Evolutionary conservation across 37 sponge, comb jelly and placozoan genomes (phyloP), one percentile per base, ranked within the genome.

Genomic region (Ephydatia muelleri): DNA sequence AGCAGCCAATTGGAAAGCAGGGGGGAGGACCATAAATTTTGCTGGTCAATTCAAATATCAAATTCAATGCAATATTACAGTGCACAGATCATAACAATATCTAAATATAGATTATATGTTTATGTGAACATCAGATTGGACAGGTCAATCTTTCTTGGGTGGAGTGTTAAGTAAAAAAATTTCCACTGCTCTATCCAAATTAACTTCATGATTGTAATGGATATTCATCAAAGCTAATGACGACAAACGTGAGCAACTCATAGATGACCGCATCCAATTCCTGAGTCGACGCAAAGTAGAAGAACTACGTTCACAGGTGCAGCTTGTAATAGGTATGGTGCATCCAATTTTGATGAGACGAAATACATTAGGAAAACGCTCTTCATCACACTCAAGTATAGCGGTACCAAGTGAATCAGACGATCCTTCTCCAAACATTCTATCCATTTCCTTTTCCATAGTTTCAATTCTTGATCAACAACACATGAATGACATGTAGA

Each of bases 281-380:
- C 57, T 57, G 57, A 57, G 57, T 57, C 57, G 57, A 57, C 57
- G 57, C 57, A 57, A 57, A 57, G 57, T 57, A 57, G 57, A 57
- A 57, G 16, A 57, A 57, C 57, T 57, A 57, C 16, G 57, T 57
- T 57, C 57, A 57, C 57, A 57, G 57, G 16, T 57, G 57, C 57
- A 57, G 57, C 57, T 57, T 57, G 57, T 57, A 19, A 57, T 57
- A 57, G 57, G 57, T 57, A 57, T 57, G 57, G 57, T 57, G 57
- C 57, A 57, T 57, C 57, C 57, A 57, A 57, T 57, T 57, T 57
- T 57, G 57, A 57, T 57, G 57, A 57, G 57, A 57, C 16, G 57
- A 57, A 57, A 5, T 5, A 57, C 16, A 57, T 57, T 57, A 57
- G 57, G 57, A 57, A 57, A 57, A 57, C 57, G 19, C 16, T 57